These are phyloP conservation scores for Pterocles burchelli DNA, from an alignment of 2,113 vertebrate genomes.

Conservation along the genomic window DNA sequence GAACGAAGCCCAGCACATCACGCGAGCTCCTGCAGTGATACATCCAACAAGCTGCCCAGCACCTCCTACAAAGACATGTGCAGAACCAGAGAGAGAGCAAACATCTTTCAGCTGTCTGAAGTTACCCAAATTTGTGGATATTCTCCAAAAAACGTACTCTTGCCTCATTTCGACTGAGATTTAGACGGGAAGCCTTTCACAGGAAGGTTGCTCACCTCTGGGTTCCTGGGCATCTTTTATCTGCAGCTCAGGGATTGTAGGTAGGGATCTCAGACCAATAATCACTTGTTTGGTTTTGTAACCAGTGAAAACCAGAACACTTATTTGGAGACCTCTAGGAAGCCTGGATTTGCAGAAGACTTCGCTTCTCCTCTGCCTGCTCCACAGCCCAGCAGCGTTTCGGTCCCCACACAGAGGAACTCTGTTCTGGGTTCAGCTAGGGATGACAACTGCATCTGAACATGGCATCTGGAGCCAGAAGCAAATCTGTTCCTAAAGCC, in stretches of 20 bases:
- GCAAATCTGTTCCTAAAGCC: conserved; percentile 51
- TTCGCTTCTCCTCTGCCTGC: not conserved
- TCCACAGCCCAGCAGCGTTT: not conserved
- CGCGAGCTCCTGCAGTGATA: accelerated
- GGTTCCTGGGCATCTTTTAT: not conserved
- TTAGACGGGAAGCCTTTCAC: not conserved
- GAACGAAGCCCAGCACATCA: accelerated
- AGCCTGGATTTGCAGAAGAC: not conserved
- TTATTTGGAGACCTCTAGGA: not conserved
- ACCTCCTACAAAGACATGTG: accelerated
- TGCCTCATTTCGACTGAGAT: accelerated
- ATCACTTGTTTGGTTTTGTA: not conserved
- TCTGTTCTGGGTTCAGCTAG: not conserved
- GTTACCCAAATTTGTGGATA: not conserved
- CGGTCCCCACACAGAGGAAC: not conserved
- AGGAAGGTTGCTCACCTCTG: not conserved
- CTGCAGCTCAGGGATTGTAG: not conserved
- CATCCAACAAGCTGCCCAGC: not conserved
- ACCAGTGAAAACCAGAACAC: not conserved
- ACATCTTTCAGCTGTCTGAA: not conserved
- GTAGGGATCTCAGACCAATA: not conserved
- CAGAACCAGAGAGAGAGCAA: not conserved
- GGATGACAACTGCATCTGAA: not conserved
- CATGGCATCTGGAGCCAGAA: not conserved
- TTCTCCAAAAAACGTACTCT: not conserved